Percentiles rank a stretch among this genome's conserved stretches.
These are phyloP conservation scores for Carabus problematicus DNA, from an alignment of 2,888 invertebrate genomes.

Conservation along the genomic window DNA sequence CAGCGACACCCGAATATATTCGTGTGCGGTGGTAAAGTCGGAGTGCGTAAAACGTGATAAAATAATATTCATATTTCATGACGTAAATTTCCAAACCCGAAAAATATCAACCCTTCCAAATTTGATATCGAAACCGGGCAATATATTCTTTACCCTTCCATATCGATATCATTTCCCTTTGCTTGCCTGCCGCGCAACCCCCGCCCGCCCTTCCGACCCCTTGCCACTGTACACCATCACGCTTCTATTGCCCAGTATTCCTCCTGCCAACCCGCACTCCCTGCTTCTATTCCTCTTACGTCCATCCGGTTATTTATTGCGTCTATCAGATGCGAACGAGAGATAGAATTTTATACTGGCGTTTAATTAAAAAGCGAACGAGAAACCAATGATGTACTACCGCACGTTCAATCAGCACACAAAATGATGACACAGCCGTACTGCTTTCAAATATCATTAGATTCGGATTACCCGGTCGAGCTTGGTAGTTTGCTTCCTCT, in stretches of 20 bases:
- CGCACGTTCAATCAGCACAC: background rate
- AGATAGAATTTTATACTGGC: conserved; percentile 29
- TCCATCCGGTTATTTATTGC: conserved; percentile 15
- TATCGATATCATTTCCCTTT: background rate
- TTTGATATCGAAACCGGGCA: conserved; percentile 8
- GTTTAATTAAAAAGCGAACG: conserved; percentile 37
- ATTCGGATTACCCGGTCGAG: no score
- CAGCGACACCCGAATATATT: no score
- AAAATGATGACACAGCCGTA: no score
- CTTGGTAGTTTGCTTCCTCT: no score
- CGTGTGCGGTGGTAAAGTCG: no score
- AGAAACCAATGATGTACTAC: conserved; percentile 14
- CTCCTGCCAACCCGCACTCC: no score
- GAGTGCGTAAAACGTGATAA: conserved; percentile 2
- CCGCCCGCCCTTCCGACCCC: background rate
- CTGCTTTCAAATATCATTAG: no score
- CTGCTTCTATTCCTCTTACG: conserved; percentile 4
- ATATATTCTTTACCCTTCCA: conserved; percentile 12
- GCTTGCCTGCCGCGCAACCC: background rate
- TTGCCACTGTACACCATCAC: background rate
- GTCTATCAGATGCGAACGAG: conserved; percentile 24
- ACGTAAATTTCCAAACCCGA: conserved; percentile 12
- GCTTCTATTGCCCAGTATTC: no score
- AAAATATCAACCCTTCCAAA: conserved; percentile 23
- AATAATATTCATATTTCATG: conserved; percentile 18